These are phyloP conservation scores for Choristoneura rosaceana DNA, from an alignment of 2,888 invertebrate species.

Conservation along the genomic window DNA sequence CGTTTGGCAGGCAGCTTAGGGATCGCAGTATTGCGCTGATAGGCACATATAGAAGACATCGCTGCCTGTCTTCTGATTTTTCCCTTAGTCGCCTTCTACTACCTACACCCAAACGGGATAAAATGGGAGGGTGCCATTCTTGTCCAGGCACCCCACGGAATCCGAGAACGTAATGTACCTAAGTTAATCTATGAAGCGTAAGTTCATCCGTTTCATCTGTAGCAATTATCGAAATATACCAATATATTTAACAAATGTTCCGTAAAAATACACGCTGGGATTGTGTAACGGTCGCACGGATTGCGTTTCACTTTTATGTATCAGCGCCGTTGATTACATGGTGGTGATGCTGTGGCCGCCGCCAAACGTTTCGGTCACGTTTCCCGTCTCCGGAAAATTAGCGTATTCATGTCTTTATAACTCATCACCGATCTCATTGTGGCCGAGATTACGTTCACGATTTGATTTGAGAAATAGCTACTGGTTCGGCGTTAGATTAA, in stretches of 20 bases:
- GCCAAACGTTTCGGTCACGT: slow-evolving; percentile 69
- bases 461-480: slow-evolving; percentile 52
- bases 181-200: neutral
- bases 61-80: too few species aligned
- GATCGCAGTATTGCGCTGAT: too few species aligned
- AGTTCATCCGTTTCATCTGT: neutral
- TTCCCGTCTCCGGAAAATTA: slow-evolving; percentile 61
- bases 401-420: slow-evolving; percentile 63
- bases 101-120: too few species aligned
- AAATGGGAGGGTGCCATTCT: too few species aligned
- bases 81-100: too few species aligned
- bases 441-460: slow-evolving; percentile 66
- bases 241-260: neutral
- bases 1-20: too few species aligned
- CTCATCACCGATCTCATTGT: slow-evolving; percentile 70
- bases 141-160: too few species aligned
- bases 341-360: slow-evolving; percentile 60
- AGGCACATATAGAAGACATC: too few species aligned
- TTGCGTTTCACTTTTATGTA: slow-evolving; percentile 34
- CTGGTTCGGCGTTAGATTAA: slow-evolving; percentile 59
- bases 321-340: slow-evolving; percentile 47
- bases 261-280: slow-evolving; percentile 11
- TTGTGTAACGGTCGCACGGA: slow-evolving; percentile 28
- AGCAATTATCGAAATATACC: neutral
- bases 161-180: too few species aligned